phyloP scores from a whole-genome alignment of 2,888 invertebrate genomes.

The Nineta flava region DNA sequence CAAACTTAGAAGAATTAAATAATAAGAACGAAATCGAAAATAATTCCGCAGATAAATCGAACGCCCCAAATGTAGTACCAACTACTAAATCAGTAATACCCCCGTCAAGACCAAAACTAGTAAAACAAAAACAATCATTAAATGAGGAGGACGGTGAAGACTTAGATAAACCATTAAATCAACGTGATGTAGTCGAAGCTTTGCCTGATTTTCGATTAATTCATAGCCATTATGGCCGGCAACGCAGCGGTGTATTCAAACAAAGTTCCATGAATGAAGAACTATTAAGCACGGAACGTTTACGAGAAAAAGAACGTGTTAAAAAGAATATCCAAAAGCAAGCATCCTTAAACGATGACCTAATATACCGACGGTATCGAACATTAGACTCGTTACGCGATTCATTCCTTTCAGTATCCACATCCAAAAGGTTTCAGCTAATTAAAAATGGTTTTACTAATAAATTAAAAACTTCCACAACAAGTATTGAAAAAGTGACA shows the following conservation, averaged over 20 bases:
- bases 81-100: conserved; percentile 18
- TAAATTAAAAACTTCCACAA: conserved; percentile 68
- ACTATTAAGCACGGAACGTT: conserved; percentile 70
- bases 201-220: conserved; percentile 48
- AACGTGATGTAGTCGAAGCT: conserved; percentile 46
- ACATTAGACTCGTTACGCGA: conserved; percentile 56
- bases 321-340: conserved; percentile 77
- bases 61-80: background rate
- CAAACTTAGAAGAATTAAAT: conserved; percentile 12
- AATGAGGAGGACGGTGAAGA: conserved; percentile 56
- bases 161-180: conserved; percentile 49
- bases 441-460: conserved; percentile 69
- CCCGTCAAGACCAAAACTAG: conserved; percentile 46
- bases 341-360: conserved; percentile 74
- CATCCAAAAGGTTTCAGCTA: conserved; percentile 59
- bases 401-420: conserved; percentile 55
- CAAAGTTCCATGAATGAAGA: conserved; percentile 83
- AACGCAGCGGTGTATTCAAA: conserved; percentile 48
- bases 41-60: conserved; percentile 14
- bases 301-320: conserved; percentile 67
- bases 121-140: conserved; percentile 75
- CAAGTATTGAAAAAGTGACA: conserved; percentile 69
- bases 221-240: conserved; percentile 18
- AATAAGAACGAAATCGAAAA: conserved; percentile 12
- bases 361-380: conserved; percentile 50